phyloP scores from a whole-genome alignment of 2,888 invertebrate genomes.

The Nomada fucata region DNA sequence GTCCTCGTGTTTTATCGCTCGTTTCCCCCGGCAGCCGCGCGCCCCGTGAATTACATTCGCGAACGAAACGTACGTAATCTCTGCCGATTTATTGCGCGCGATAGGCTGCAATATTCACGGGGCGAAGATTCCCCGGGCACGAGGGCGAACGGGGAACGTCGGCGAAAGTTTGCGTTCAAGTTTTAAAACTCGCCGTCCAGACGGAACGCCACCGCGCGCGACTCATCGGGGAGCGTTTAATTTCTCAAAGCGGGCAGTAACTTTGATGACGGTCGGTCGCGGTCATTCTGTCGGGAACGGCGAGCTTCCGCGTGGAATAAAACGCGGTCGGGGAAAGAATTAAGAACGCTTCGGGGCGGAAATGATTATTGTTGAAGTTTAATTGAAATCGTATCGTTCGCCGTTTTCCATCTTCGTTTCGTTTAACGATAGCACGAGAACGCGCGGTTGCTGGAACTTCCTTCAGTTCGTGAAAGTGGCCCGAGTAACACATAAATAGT shows the following conservation, averaged over 20 bases:
- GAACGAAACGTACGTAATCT: slow-evolving; percentile 11
- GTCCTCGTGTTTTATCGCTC: slow-evolving; percentile 42
- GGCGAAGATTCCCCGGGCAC: too few relatives aligned
- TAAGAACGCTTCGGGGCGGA: not conserved
- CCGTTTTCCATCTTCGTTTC: too few relatives aligned
- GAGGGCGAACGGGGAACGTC: not conserved
- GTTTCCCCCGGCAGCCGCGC: not conserved
- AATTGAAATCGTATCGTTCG: too few relatives aligned
- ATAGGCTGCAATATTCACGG: slow-evolving; percentile 22
- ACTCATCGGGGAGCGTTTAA: too few relatives aligned
- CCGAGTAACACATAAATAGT: too few relatives aligned
- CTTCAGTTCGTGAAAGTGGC: too few relatives aligned
- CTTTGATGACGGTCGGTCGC: not conserved
- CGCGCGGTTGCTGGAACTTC: too few relatives aligned
- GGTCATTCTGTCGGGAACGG: not conserved
- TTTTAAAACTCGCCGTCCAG: not conserved
- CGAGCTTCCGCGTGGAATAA: not conserved
- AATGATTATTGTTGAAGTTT: too few relatives aligned
- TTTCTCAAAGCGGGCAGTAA: too few relatives aligned
- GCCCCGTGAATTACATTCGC: slow-evolving; percentile 32
- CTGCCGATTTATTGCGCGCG: slow-evolving; percentile 32
- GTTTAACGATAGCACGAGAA: too few relatives aligned
- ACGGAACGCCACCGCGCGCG: not conserved
- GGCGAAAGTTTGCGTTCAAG: not conserved
- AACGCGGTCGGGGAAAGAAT: not conserved